Evolutionary conservation across 2,113 vertebrate genomes (phyloP), one percentile per base, ranked within the genome.

Genomic region (Archocentrus centrarchus): DNA sequence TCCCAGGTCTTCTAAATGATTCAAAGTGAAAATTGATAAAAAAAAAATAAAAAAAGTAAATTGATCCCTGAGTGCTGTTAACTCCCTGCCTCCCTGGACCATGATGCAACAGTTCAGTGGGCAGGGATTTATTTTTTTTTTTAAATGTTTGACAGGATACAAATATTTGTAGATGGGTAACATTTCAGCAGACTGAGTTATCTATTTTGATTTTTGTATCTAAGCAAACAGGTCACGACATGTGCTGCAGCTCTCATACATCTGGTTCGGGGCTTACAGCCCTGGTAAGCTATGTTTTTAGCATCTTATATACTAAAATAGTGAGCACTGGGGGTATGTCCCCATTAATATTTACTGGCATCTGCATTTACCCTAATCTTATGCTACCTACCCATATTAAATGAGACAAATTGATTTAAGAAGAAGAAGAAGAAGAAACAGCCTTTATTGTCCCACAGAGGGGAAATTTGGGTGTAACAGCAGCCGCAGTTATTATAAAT

Each of bases 11-110:
- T 44, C 82, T 83, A 59, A 82, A 78, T 18, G 7, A 86, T 79
- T 80, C 79, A 84, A 35, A 83, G 27, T 20, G 60, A 78, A 59
- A 6, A 30, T 55, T 68, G 80, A 75, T 68, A 2, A 27, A 27
- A 27, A 27, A 27, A 27, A 22, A 22, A n/a, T n/a, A n/a, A 22
- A 32, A 81, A 84, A 85, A 85, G 44, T 76, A 83, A 88, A 87
- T 64, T 50, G 80, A 77, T 87, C 76, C 70, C 73, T 8, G 37
- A 75, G 41, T 79, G 58, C 47, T 24, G 77, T 79, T 57, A 60
- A 80, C 81, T 24, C 61, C 59, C 6, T 15, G 75, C 75, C 24
- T 2, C 22, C 22, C 50, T 84, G 41, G 44, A 62, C 70, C 59
- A 8, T 76, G 60, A 82, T 64, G 22, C 20, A 32, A 57, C 32